phyloP scores from a whole-genome alignment of 2,113 vertebrate species.

The Ammodytes dubius region DNA sequence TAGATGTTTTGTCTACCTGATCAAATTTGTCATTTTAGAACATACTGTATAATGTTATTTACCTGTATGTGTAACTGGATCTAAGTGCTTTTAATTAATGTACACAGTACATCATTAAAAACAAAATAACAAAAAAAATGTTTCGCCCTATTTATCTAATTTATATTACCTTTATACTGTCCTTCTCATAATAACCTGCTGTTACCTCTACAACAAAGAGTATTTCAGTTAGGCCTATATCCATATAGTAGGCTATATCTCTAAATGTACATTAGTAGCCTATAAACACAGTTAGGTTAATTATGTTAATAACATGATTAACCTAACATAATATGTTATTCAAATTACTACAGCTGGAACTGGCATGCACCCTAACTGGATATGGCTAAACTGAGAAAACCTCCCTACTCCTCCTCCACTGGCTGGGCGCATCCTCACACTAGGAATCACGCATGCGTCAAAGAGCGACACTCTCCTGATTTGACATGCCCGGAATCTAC shows the following conservation, averaged over 20 bases:
- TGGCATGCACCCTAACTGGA: background rate
- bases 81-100: no score
- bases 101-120: no score
- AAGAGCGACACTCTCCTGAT: constrained; percentile 60
- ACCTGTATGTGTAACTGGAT: no score
- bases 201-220: background rate
- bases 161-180: background rate
- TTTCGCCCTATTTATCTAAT: no score
- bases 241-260: background rate
- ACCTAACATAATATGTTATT: no score
- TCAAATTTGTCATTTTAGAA: no score
- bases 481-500: constrained; percentile 65
- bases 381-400: constrained; percentile 43
- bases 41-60: no score
- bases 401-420: constrained; percentile 29
- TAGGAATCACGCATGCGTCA: constrained; percentile 78
- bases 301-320: no score
- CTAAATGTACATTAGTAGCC: background rate
- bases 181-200: background rate
- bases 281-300: background rate
- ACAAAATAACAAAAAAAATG: no score
- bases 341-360: background rate
- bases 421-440: constrained; percentile 57
- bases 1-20: no score
- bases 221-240: background rate